Percentiles rank a stretch among this genome's conserved stretches.
These are phyloP conservation scores for Thecocarcelia acutangulata DNA, from an alignment of 2,888 invertebrate genomes.

Conservation along the genomic window DNA sequence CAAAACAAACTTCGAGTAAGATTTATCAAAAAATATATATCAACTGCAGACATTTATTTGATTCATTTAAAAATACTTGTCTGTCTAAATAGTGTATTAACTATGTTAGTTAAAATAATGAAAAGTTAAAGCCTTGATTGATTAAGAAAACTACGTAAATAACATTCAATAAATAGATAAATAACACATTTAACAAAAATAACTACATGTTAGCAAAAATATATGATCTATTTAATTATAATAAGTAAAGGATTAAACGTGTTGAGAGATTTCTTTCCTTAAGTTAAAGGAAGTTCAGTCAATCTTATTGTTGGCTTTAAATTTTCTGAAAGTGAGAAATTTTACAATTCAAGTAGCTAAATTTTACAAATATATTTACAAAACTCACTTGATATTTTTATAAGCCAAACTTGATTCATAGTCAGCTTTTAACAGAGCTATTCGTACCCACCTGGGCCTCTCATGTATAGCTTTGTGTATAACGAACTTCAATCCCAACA, in stretches of 20 bases:
- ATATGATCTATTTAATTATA: slow-evolving; percentile 3
- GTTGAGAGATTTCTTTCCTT: slow-evolving; percentile 18
- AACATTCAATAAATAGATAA: slow-evolving; percentile 4
- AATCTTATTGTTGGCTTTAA: slow-evolving; percentile 76
- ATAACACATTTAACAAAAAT: slow-evolving; percentile 8
- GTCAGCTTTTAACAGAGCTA: slow-evolving; percentile 84
- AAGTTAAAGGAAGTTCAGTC: slow-evolving; percentile 68
- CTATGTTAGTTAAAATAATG: slow-evolving; percentile 19
- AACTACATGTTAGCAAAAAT: slow-evolving; percentile 16
- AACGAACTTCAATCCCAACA: slow-evolving; percentile 85
- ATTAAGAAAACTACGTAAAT: background rate
- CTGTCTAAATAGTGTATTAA: background rate
- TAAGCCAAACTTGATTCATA: slow-evolving; percentile 85
- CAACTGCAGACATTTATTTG: slow-evolving; percentile 35
- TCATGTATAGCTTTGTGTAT: slow-evolving; percentile 87
- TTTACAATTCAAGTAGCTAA: background rate
- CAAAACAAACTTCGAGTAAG: slow-evolving; percentile 1
- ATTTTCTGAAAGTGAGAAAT: slow-evolving; percentile 74
- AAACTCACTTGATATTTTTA: slow-evolving; percentile 81
- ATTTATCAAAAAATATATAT: slow-evolving; percentile 24
- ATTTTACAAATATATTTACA: background rate
- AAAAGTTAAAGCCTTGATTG: background rate
- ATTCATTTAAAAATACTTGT: background rate
- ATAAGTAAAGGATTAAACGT: background rate
- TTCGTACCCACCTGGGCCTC: slow-evolving; percentile 86